Evolutionary conservation across 2,797 vertebrate species (phyloP).

Genomic region (Sebastes steindachneri): DNA sequence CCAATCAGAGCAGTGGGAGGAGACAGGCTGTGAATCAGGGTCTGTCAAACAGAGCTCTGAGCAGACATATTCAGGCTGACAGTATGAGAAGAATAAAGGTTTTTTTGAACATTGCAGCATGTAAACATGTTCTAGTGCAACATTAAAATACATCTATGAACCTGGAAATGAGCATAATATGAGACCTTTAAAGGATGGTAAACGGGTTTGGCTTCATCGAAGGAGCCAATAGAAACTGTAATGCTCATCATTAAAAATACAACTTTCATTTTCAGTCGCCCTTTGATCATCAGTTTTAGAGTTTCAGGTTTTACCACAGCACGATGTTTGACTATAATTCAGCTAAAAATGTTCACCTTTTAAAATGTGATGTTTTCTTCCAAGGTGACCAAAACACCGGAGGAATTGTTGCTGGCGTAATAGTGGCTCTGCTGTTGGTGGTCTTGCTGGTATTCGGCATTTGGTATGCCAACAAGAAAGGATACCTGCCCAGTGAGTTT

Average conservation of each 20-base stretch:
- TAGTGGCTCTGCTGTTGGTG: conserved; percentile 86
- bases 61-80: fast-evolving
- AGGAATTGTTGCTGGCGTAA: conserved; percentile 89
- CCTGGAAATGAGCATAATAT: too few species aligned
- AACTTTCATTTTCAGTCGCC: neutral
- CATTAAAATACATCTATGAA: too few species aligned
- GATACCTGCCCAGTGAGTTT: conserved; percentile 90
- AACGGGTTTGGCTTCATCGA: conserved; percentile 9
- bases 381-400: conserved; percentile 89
- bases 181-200: neutral
- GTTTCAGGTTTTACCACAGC: neutral
- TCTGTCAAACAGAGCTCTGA: too few species aligned
- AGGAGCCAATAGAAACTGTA: neutral
- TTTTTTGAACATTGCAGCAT: too few species aligned
- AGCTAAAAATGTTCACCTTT: neutral
- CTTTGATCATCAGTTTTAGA: neutral
- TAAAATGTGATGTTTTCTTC: conserved; percentile 25
- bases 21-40: too few species aligned
- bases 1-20: too few species aligned
- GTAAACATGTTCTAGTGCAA: too few species aligned
- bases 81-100: too few species aligned
- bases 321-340: neutral
- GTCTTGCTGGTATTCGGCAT: conserved; percentile 81
- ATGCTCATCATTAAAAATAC: neutral
- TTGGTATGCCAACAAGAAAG: conserved; percentile 90